Conservation (phyloP, 2,888 invertebrate genomes). For the Venustoraphidia nigricollis region DNA sequence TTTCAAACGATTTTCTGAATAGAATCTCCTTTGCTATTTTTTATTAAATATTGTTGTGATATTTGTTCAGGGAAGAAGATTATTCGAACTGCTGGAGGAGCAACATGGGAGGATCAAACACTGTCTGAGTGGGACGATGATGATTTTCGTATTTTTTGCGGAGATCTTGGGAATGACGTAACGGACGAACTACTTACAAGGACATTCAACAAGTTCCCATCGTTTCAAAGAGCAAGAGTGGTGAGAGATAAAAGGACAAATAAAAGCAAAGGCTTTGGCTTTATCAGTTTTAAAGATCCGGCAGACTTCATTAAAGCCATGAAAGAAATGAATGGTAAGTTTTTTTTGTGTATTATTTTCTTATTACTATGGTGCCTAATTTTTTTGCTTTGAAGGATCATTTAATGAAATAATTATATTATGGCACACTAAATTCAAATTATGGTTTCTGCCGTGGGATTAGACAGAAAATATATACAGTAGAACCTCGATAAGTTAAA, state of each 20-base stretch:
- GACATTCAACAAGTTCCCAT: conserved; percentile 86
- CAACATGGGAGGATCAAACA: conserved; percentile 91
- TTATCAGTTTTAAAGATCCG: conserved; percentile 95
- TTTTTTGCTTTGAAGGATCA: not conserved
- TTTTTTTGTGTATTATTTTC: conserved; percentile 2
- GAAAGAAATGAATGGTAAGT: conserved; percentile 97
- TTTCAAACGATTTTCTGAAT: no score
- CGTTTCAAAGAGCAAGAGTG: conserved; percentile 89
- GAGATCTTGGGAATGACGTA: conserved; percentile 98
- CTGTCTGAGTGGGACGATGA: conserved; percentile 94
- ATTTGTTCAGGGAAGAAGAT: conserved; percentile 34
- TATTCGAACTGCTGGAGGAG: conserved; percentile 83
- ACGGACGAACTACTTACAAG: conserved; percentile 94
- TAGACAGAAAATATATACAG: no score
- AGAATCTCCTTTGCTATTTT: no score
- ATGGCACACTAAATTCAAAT: conserved; percentile 1
- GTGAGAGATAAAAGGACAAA: conserved; percentile 92
- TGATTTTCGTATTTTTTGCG: conserved; percentile 97
- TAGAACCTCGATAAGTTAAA: no score
- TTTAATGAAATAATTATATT: not conserved
- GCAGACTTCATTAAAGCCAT: conserved; percentile 96
- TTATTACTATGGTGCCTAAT: no score
- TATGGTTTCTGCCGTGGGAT: not conserved
- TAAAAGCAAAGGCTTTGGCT: conserved; percentile 98
- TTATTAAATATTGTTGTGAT: no score